These are phyloP conservation scores for Teleiodes luculella DNA, from an alignment of 2,888 invertebrate species.

Conservation along the genomic window DNA sequence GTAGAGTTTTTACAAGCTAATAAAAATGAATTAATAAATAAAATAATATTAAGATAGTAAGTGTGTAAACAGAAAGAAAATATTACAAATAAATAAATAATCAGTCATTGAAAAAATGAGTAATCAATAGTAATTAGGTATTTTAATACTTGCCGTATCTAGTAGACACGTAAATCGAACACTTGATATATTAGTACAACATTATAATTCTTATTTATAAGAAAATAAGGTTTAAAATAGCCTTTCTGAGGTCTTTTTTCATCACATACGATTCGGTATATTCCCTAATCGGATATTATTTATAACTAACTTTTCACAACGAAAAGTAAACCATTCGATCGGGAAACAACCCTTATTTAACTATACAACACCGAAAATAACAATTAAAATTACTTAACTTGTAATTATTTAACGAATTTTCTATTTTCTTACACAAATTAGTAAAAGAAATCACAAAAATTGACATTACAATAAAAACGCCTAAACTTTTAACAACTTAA, in stretches of 20 bases:
- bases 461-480: too few relatives aligned
- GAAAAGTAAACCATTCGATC: background rate
- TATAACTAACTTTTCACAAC: background rate
- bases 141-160: conserved; percentile 4
- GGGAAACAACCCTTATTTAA: background rate
- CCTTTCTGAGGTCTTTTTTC: conserved; percentile 20
- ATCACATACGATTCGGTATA: conserved; percentile 2
- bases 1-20: too few relatives aligned
- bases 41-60: too few relatives aligned
- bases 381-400: background rate
- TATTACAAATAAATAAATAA: too few relatives aligned
- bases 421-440: too few relatives aligned
- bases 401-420: background rate
- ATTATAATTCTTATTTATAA: conserved; percentile 38
- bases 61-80: too few relatives aligned
- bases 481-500: background rate
- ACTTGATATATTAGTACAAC: conserved; percentile 18
- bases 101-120: too few relatives aligned
- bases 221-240: conserved; percentile 41
- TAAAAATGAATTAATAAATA: too few relatives aligned
- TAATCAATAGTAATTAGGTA: background rate
- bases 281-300: background rate
- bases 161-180: conserved; percentile 21
- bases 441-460: too few relatives aligned
- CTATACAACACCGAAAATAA: background rate